Evolutionary conservation across 2,888 invertebrate genomes (phyloP), one percentile per base, ranked within the genome.

Genomic region (Pycnomerus fuliginosus): DNA sequence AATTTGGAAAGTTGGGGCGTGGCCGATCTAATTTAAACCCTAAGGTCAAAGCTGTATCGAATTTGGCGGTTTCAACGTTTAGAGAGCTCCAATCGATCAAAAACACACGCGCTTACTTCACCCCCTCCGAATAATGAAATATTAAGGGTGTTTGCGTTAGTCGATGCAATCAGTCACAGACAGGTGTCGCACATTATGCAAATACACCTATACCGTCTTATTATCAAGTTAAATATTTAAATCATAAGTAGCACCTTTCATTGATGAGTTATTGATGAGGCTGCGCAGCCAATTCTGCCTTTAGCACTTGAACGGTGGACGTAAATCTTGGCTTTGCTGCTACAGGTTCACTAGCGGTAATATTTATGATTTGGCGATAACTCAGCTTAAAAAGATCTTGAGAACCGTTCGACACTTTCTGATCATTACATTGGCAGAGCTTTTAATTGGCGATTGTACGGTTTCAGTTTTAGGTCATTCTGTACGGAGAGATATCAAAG

Each of bases 181-280:
- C 70, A 70, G 68, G 68, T 70, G 69, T 67, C 65, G 61, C 60
- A 61, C 58, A 64, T 68, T 68, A 69, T 67, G 67, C 65, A 69
- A 70, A 71, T 68, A 67, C 53, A 44, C 52, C 48, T 53, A 53
- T 53, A 64, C 64, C 62, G 56, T 61, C 68, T 69, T 63, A 71
- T 72, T 71, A 71, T 67, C 67, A 62, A 58, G 61, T 70, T 70
- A 71, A 72, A 72, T 72, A 72, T 72, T 71, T 68, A 72, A 68
- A 62, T 62, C 66, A 52, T 70, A 72, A 72, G 68, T 70, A 70
- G 70, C 70, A 72, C 71, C 71, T 70, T 71, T 71, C 70, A 66
- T 48, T 55, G 55, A 49, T 48, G 46, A 57, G 61, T 65, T 67
- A 67, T 68, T 67, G 65, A 67, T 67, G 66, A 60, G 49, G 44